These are phyloP conservation scores for Rachycentron canadum DNA, from an alignment of 2,797 vertebrate species.

Conservation along the genomic window DNA sequence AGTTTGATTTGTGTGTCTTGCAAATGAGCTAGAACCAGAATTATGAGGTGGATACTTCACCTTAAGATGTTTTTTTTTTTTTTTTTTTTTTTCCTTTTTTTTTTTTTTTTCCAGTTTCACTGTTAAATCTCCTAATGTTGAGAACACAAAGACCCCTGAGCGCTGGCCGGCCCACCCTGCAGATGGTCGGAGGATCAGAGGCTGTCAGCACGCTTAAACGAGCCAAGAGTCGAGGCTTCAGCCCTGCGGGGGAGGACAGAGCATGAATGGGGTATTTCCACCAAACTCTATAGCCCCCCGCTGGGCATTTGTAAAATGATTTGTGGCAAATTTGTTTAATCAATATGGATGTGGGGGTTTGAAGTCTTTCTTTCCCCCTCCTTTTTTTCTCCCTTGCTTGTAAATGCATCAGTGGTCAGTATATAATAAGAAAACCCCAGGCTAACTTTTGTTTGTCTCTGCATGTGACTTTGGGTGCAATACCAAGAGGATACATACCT, in stretches of 20 bases:
- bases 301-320: slow-evolving; percentile 99
- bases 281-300: slow-evolving; percentile 90
- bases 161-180: slow-evolving; percentile 86
- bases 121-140: slow-evolving; percentile 74
- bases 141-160: slow-evolving; percentile 75
- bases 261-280: slow-evolving; percentile 92
- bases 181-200: slow-evolving; percentile 94
- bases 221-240: slow-evolving; percentile 91
- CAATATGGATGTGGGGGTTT: slow-evolving; percentile 89
- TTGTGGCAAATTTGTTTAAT: slow-evolving; percentile 99
- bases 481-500: slow-evolving; percentile 16
- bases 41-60: slow-evolving; percentile 40
- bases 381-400: slow-evolving; percentile 59
- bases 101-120: slow-evolving; percentile 33
- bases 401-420: slow-evolving; percentile 56
- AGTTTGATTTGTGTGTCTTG: slow-evolving; percentile 50
- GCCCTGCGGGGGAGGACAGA: slow-evolving; percentile 84
- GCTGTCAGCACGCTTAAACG: slow-evolving; percentile 96
- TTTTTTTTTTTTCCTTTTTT: slow-evolving; percentile 4
- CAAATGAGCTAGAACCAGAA: slow-evolving; percentile 63
- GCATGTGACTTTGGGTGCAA: slow-evolving; percentile 21
- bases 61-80: slow-evolving; percentile 40
- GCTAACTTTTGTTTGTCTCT: slow-evolving; percentile 15
- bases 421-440: not conserved
- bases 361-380: slow-evolving; percentile 59